phyloP scores from a whole-genome alignment of 2,888 invertebrate species.

The Schizaphis graminum region DNA sequence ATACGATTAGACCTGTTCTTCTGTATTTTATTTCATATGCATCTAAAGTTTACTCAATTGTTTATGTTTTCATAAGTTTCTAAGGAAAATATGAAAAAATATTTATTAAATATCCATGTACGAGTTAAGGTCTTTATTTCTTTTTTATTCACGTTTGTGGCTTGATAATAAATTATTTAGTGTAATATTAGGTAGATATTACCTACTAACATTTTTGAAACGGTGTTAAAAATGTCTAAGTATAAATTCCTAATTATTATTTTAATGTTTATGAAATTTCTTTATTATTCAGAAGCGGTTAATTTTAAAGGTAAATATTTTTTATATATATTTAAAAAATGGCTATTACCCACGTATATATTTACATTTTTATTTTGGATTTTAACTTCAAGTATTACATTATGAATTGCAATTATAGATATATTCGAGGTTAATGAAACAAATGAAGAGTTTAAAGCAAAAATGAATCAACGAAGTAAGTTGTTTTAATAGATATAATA shows the following conservation, averaged over 20 bases:
- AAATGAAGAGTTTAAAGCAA: no score
- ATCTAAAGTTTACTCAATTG: neutral
- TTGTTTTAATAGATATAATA: neutral
- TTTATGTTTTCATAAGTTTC: neutral
- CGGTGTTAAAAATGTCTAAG: neutral
- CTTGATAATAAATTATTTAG: neutral
- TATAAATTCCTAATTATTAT: neutral
- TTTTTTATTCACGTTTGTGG: neutral
- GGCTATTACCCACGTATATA: neutral
- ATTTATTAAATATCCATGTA: neutral
- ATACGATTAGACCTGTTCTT: neutral
- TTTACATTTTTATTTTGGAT: neutral
- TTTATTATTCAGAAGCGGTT: neutral
- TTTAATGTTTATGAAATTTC: neutral
- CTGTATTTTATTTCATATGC: neutral
- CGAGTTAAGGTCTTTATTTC: neutral
- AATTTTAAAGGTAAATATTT: neutral
- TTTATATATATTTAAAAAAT: neutral
- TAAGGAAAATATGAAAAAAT: neutral
- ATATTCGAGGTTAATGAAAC: no score
- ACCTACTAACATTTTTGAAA: neutral
- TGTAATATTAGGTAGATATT: neutral
- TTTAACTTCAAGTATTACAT: neutral
- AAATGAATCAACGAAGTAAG: rapidly evolving
- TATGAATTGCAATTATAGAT: neutral